Base-by-base conservation (phyloP, 1,140 invertebrate species). In the Drosophila trapezifrons region DNA sequence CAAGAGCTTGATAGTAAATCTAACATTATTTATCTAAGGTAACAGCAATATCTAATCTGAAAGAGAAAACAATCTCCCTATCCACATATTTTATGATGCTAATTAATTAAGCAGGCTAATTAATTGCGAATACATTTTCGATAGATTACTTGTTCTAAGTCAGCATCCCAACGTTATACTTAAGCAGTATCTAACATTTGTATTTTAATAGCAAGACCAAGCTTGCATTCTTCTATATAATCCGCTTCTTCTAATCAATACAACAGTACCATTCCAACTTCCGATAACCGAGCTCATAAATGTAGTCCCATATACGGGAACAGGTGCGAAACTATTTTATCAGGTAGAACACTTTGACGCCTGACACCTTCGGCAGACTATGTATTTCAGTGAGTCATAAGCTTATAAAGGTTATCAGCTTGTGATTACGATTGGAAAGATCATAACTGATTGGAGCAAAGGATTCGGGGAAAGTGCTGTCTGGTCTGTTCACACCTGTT, bases 381-480 rank as follows among this genome's bases (percentile, higher is more conserved):
- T 27, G 12, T 18, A 18, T 10, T 57, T 45, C 6, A 38, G 20
- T 56, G 22, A 63, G 15, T 58, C 51, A 58, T 52, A 63, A 32
- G 20, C n/a, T n/a, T n/a, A 18, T 12, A 51, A 12, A 18, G 9
- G 2, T 22, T 59, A 63, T 63, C 35, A n/a, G 29, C 35, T 40
- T 29, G 12, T 15, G 55, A 58, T 17, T 20, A 13, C 9, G 59
- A 58, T 58, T 13, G 29, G 13, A 4, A 20, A 12, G 35, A 10
- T 63, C 13, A 22, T 29, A 58, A n/a, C 35, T 29, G 59, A 63
- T 58, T 40, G 18, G 7, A 40, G 17, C 22, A 29, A 58, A 27
- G 22, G 52, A 58, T 29, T 38, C 32, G 22, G 25, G n/a, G 17
- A 56, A 56, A 18, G 3, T 8, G 13, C 8, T 56, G 12, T 20